These are phyloP conservation scores for Cebus imitator DNA, from an alignment of 2,113 vertebrate species.

Conservation along the genomic window DNA sequence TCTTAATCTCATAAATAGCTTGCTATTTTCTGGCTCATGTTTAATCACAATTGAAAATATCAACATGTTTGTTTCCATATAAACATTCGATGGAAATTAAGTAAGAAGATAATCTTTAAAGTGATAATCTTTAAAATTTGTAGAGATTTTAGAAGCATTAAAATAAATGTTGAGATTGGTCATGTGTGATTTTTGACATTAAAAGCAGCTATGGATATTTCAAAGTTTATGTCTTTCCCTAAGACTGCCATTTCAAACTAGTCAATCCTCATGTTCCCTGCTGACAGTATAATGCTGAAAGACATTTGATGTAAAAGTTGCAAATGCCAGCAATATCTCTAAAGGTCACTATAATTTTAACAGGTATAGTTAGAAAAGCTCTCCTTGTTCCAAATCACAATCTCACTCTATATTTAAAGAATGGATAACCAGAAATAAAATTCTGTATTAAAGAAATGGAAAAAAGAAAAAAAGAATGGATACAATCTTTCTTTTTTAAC, in stretches of 20 bases:
- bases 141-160: conserved; percentile 26
- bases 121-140: neutral
- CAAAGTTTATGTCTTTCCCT: conserved; percentile 60
- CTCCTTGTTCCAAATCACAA: conserved; percentile 45
- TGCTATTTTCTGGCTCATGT: neutral
- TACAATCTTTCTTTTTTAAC: no score
- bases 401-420: neutral
- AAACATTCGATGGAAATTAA: conserved; percentile 19
- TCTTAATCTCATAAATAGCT: neutral
- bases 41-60: conserved; percentile 10
- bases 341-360: conserved; percentile 70
- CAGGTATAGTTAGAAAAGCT: conserved; percentile 59
- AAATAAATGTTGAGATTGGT: conserved; percentile 54
- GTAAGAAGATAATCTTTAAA: conserved; percentile 8
- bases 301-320: conserved; percentile 59
- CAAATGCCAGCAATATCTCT: conserved; percentile 72
- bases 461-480: neutral
- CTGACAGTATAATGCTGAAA: conserved; percentile 59
- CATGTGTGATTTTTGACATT: conserved; percentile 72
- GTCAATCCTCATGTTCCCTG: conserved; percentile 50
- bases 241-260: conserved; percentile 65
- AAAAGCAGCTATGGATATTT: conserved; percentile 64
- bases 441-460: no score
- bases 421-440: neutral
- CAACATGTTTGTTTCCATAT: neutral